Evolutionary conservation across 2,113 vertebrate genomes (phyloP), one percentile per base, ranked within the genome.

Genomic region (Cebus imitator): DNA sequence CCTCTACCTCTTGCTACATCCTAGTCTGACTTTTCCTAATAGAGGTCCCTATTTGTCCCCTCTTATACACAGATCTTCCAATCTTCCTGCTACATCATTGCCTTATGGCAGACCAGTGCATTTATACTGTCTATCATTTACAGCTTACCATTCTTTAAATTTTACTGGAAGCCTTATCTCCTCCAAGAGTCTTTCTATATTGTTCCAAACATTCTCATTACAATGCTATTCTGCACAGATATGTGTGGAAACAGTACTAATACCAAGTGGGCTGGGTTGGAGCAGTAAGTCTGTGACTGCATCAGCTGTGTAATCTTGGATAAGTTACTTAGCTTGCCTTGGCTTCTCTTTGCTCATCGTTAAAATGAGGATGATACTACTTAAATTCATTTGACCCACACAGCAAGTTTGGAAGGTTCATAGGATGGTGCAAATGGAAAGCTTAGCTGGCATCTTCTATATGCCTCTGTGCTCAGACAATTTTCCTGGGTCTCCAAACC

Each of bases 381-480:
- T 64, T 81, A 90, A 90, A 90, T 37, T 96, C 35, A 57, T 87
- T 84, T 90, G 80, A 35, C 5, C 17, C n/a, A 87, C 32, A 52
- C 25, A 94, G 52, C 25, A 87, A 40, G 23, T 93, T 95, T 30
- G 11, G 37, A 21, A 70, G n/a, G 16, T 45, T 93, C 58, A 87
- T 17, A 76, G 14, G 14, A 87, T 3, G 68, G 52, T 87, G 6
- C 90, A 57, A 94, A 80, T 83, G 14, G 73, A 72, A 79, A 17
- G 27, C 81, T 81, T 70, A 97, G 86, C 8, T 83, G 82, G 86
- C 35, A 96, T 6, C 21, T 94, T 27, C 10, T 94, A 50, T 25
- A 72, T 4, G 58, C 30, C 8, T 96, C 81, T 80, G 68, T 98
- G 88, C 89, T 97, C 91, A 97, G 80, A 97, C 84, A 25, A 23